Percentiles rank a stretch among this genome's conserved stretches.
Conservation (phyloP, 2,888 invertebrate genomes). For the Agrochola lota region DNA sequence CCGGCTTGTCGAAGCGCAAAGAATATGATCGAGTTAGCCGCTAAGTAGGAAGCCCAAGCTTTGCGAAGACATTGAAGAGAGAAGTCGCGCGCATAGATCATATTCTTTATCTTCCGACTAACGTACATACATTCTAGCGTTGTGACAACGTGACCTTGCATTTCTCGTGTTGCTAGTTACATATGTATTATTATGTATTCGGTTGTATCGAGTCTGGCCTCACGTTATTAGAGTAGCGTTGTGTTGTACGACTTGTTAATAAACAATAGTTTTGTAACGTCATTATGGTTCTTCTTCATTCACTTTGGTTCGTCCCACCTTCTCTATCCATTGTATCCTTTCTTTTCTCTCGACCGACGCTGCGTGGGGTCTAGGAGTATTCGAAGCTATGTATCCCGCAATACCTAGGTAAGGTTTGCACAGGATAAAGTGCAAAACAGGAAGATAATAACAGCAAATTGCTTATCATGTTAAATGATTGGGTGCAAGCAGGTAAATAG, state of each 20-base stretch:
- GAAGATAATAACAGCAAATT: neutral
- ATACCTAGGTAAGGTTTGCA: neutral
- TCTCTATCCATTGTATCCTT: slow-evolving; percentile 77
- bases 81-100: slow-evolving; percentile 84
- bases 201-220: slow-evolving; percentile 79
- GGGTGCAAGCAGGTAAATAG: neutral
- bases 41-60: slow-evolving; percentile 80
- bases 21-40: slow-evolving; percentile 87
- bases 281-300: slow-evolving; percentile 84
- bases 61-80: slow-evolving; percentile 81
- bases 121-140: slow-evolving; percentile 66
- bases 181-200: slow-evolving; percentile 80
- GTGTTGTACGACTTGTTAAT: slow-evolving; percentile 88
- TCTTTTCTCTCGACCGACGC: slow-evolving; percentile 62
- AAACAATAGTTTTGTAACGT: slow-evolving; percentile 88
- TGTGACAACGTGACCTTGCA: slow-evolving; percentile 81
- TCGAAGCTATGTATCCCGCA: neutral
- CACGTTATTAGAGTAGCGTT: slow-evolving; percentile 82
- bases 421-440: slow-evolving; percentile 1
- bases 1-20: slow-evolving; percentile 84
- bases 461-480: neutral
- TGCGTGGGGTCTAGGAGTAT: slow-evolving; percentile 53
- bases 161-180: slow-evolving; percentile 75
- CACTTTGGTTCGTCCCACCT: slow-evolving; percentile 78
- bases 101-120: slow-evolving; percentile 84